Conservation (phyloP, 2,113 vertebrate genomes). For the Melierax canorus region DNA sequence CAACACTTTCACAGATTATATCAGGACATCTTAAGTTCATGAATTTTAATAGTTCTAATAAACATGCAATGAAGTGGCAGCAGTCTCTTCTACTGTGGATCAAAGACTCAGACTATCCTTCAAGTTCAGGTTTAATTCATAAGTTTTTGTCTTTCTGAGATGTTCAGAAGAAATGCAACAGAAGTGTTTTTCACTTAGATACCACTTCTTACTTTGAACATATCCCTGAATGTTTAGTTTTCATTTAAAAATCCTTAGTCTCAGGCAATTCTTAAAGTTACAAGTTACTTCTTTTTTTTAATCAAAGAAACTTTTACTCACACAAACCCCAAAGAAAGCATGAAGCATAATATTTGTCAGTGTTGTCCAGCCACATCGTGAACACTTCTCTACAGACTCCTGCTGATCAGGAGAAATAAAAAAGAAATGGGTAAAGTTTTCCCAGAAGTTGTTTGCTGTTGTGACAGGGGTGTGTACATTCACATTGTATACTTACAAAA, state of each 20-base stretch:
- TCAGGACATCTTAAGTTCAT: not conserved
- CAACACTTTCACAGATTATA: not conserved
- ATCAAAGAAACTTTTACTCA: not conserved
- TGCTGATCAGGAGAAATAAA: not conserved
- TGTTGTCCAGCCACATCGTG: not conserved
- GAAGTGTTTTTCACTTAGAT: not conserved
- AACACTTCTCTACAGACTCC: not conserved
- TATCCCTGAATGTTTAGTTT: not conserved
- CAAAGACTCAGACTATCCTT: not conserved
- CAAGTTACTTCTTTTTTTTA: not conserved
- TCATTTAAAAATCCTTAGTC: not conserved
- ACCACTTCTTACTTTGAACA: not conserved
- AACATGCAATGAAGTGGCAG: not conserved
- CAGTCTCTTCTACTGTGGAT: not conserved
- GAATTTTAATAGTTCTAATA: conserved; percentile 16
- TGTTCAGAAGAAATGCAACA: not conserved
- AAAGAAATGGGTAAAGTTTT: not conserved
- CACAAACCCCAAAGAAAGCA: not conserved
- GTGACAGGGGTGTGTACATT: not conserved
- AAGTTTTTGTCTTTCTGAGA: not conserved
- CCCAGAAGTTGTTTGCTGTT: not conserved
- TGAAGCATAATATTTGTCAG: not conserved
- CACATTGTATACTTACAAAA: no score
- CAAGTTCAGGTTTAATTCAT: not conserved
- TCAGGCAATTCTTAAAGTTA: not conserved